These are phyloP conservation scores for Palythoa grandis DNA, from an alignment of 92 coral and sea anemone species.

Conservation along the genomic window DNA sequence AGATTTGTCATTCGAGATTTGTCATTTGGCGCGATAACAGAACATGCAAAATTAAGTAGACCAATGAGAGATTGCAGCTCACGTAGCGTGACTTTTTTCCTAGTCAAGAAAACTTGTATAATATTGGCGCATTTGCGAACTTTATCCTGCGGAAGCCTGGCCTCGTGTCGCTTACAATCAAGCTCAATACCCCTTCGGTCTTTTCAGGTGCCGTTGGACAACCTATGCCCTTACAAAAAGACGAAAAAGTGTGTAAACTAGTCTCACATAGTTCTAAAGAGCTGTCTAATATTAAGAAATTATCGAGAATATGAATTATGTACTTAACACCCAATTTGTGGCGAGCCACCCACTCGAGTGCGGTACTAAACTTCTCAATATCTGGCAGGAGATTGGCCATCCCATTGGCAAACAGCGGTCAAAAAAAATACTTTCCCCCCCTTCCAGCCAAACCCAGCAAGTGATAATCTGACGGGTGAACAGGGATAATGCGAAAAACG, in stretches of 20 bases:
- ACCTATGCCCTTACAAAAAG: constrained; percentile 1
- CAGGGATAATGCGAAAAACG: constrained; percentile 54
- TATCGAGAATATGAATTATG: neutral
- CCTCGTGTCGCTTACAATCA: no score
- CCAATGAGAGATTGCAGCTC: no score
- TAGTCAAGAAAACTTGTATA: no score
- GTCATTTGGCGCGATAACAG: no score
- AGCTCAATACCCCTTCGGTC: neutral
- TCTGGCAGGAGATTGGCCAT: constrained; percentile 35
- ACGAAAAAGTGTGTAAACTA: constrained; percentile 1
- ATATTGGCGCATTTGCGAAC: no score
- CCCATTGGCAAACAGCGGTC: constrained; percentile 56
- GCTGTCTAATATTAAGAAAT: constrained; percentile 17
- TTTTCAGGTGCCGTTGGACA: constrained; percentile 1
- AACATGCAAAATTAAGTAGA: no score
- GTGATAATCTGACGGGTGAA: constrained; percentile 54
- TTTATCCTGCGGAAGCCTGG: no score
- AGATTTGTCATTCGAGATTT: no score
- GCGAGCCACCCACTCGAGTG: constrained; percentile 32
- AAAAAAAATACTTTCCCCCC: neutral
- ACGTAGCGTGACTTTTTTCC: no score
- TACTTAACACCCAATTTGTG: constrained; percentile 13
- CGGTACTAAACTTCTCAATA: constrained; percentile 6
- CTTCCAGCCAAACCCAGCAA: constrained; percentile 31
- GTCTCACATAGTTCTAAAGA: constrained; percentile 9